Base-by-base conservation (phyloP, 2,888 invertebrate species). In the Scaptodrosophila latifasciaeformis region DNA sequence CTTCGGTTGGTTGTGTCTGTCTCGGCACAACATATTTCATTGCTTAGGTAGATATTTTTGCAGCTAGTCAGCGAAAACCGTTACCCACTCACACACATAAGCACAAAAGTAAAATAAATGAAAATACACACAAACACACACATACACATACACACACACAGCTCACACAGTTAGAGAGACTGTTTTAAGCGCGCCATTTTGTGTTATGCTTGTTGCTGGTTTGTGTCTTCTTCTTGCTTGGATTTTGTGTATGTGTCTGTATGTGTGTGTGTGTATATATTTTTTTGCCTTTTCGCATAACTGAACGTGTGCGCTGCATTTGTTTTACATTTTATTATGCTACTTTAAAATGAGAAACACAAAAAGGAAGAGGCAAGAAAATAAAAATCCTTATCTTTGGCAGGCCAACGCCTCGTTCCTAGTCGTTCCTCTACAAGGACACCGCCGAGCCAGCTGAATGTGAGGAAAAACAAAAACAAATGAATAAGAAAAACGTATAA, bases 301-400 rank as follows among this genome's bases (percentile, higher is more conserved):
- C 67, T 74, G 55, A 70, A 62, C 64, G 69, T 66, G 66, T 74
- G 64, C 67, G 62, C 62, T 67, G 75, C 72, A 74, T 72, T 72
- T 74, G 75, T 72, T 74, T 69, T 59, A 70, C 70, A 70, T 74
- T 72, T 74, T 72, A 74, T 72, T 70, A 65, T 65, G 67, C 67
- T 59, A 67, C 69, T 75, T 69, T 64, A 61, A 74, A 68, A 66
- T 60, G 57, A 40, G 58, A 49, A 61, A 40, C 45, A 34, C 45
- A 62, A 55, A 15, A 47, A 51, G 30, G 54, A 55, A 49, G 44
- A 39, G 50, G 46, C 45, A 29, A 50, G 49, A 42, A 46, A 53
- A 39, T 48, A 35, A 39, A 56, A 43, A 43, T n/a, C n/a, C n/a
- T n/a, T n/a, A n/a, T n/a, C n/a, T n/a, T n/a, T n/a, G n/a, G n/a